Base-by-base conservation (phyloP, 2,888 invertebrate genomes). In the Teleiodes luculella region DNA sequence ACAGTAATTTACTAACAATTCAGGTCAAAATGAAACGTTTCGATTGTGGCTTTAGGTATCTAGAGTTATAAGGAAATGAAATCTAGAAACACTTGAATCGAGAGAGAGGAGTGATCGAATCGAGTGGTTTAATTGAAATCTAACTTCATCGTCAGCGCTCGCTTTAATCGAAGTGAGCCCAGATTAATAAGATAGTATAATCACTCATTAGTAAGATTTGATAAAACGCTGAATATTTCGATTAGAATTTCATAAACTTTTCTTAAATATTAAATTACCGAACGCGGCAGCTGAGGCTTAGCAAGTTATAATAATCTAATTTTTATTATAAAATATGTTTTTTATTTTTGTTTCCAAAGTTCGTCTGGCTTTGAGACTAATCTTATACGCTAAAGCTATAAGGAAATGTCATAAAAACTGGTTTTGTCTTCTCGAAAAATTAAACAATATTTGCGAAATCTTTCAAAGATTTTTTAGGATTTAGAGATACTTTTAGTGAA, bases 181-280 rank as follows among this genome's bases (percentile, higher is more conserved):
- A 24, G 24, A 24, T 4, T 24, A 73, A 74, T 72, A 72, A 72
- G 76, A 76, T 67, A 76, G 64, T 73, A 74, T 78, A 80, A 83
- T 80, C 75, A 74, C 63, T 80, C 74, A 77, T 83, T 78, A 80
- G n/a, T n/a, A n/a, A n/a, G n/a, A n/a, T n/a, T n/a, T n/a, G n/a
- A n/a, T n/a, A n/a, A n/a, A n/a, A n/a, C n/a, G n/a, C n/a, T n/a
- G n/a, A n/a, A n/a, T n/a, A n/a, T n/a, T n/a, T n/a, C n/a, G 31
- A 47, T 47, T 33, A 47, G 37, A 16, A 30, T 33, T 18, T 47
- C 11, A 3, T 11, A 18, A 48, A 35, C 48, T 48, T 48, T 33
- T 18, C n/a, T n/a, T 2, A 48, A 33, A 35, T 20, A n/a, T 48
- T 20, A 16, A 24, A n/a, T 16, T 35, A 18, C 11, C 6, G 37